Evolutionary conservation across 2,888 invertebrate species (phyloP).

Genomic region (Amphimallon solstitiale): DNA sequence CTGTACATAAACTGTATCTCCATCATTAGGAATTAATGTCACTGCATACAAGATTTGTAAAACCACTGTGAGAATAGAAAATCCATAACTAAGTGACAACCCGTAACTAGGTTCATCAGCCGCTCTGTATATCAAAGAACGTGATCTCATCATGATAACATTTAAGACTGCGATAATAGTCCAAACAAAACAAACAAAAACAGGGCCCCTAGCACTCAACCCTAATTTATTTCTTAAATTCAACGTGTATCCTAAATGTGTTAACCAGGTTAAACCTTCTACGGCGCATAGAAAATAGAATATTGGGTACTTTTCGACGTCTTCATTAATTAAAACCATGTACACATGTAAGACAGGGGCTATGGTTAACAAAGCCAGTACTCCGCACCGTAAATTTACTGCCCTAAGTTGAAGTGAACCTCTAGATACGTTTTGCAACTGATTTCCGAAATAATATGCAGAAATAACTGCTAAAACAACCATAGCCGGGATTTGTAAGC

Average conservation of each 20-base stretch:
- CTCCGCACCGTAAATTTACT: constrained; percentile 72
- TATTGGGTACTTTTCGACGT: constrained; percentile 68
- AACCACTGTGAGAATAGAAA: constrained; percentile 70
- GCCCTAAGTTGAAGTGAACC: constrained; percentile 71
- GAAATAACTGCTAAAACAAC: constrained; percentile 79
- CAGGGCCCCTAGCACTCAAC: constrained; percentile 79
- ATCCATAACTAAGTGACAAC: constrained; percentile 66
- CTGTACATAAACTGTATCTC: constrained; percentile 62
- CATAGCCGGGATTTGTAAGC: constrained; percentile 80
- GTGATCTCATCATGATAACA: constrained; percentile 75
- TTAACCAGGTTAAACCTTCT: constrained; percentile 81
- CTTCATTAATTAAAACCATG: constrained; percentile 67
- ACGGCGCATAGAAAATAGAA: constrained; percentile 78
- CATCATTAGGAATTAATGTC: constrained; percentile 75
- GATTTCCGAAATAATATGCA: constrained; percentile 82
- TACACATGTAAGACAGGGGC: constrained; percentile 77
- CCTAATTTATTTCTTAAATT: constrained; percentile 73
- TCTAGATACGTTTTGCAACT: constrained; percentile 71
- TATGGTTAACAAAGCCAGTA: constrained; percentile 72
- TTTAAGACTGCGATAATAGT: constrained; percentile 73
- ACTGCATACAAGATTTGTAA: constrained; percentile 76
- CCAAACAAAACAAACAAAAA: constrained; percentile 75
- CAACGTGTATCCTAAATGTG: constrained; percentile 81
- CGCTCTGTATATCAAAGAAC: constrained; percentile 65
- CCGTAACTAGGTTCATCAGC: constrained; percentile 53